These are phyloP conservation scores for Morus bassanus DNA, from an alignment of 2,797 vertebrate species.

Conservation along the genomic window DNA sequence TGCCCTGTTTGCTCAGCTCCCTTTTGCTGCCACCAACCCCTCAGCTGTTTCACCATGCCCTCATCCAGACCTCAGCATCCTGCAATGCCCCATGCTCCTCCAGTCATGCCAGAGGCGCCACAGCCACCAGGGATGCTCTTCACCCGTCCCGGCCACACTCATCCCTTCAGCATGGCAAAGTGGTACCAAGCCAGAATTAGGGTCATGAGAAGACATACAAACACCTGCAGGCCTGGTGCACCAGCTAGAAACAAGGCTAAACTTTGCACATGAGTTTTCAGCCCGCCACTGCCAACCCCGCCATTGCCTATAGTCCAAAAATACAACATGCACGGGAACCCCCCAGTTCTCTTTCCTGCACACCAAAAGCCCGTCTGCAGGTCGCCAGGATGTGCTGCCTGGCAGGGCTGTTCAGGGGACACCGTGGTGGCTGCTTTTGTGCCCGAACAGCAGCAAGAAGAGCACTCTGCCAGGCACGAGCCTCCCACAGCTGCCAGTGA, in stretches of 20 bases:
- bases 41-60: background rate
- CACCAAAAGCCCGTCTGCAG: background rate
- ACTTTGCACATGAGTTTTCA: background rate
- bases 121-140: background rate
- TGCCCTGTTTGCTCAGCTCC: background rate
- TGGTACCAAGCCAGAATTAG: background rate
- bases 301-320: background rate
- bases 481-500: background rate
- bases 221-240: background rate
- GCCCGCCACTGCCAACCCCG: background rate
- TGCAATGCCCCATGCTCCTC: too few relatives aligned
- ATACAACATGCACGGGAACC: background rate
- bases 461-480: background rate
- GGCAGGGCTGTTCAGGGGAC: background rate
- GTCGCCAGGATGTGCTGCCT: background rate
- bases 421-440: rapidly evolving
- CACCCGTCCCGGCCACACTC: background rate
- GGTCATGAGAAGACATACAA: background rate
- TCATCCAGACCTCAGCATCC: background rate
- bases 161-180: background rate
- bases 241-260: background rate
- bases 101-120: background rate
- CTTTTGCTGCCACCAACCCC: background rate
- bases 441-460: background rate
- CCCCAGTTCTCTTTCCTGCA: background rate